Conservation (phyloP, 2,797 vertebrate genomes). For the Scolopax bukidnonensis region DNA sequence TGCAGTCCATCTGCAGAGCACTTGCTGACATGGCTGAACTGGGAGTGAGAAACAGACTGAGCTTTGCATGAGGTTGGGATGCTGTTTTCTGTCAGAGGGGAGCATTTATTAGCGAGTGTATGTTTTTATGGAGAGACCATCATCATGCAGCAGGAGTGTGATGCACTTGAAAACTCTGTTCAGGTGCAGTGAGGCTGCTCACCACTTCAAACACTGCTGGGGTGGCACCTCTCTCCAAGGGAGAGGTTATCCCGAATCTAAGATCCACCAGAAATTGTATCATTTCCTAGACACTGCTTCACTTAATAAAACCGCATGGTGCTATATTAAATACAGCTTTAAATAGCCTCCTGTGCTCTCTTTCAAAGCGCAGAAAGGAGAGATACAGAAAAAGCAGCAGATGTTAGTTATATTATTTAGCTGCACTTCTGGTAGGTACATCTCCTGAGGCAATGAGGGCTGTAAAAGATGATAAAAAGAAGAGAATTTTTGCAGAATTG, state of each 20-base stretch:
- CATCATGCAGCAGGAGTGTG: not conserved
- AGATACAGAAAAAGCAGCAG: not conserved
- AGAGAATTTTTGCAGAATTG: not conserved
- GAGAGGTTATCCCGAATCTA: not conserved
- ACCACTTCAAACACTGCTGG: not conserved
- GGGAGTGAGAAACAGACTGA: not conserved
- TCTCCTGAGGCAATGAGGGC: not conserved
- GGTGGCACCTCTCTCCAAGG: not conserved
- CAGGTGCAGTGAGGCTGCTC: not conserved
- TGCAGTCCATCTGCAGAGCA: not conserved
- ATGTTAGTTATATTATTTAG: not conserved
- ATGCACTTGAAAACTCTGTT: not conserved
- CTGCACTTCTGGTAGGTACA: not conserved
- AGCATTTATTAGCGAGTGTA: not conserved
- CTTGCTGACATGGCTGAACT: not conserved
- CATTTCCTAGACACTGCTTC: not conserved
- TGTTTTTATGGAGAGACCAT: not conserved
- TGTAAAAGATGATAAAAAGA: not conserved
- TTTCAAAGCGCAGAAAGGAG: not conserved
- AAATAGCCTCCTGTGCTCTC: not conserved
- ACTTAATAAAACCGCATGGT: not conserved
- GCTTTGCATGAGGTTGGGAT: not conserved
- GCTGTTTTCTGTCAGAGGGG: not conserved
- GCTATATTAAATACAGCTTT: not conserved
- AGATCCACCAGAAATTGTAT: not conserved